Evolutionary conservation across 2,113 vertebrate species (phyloP).

Genomic region (Heliornis fulica): DNA sequence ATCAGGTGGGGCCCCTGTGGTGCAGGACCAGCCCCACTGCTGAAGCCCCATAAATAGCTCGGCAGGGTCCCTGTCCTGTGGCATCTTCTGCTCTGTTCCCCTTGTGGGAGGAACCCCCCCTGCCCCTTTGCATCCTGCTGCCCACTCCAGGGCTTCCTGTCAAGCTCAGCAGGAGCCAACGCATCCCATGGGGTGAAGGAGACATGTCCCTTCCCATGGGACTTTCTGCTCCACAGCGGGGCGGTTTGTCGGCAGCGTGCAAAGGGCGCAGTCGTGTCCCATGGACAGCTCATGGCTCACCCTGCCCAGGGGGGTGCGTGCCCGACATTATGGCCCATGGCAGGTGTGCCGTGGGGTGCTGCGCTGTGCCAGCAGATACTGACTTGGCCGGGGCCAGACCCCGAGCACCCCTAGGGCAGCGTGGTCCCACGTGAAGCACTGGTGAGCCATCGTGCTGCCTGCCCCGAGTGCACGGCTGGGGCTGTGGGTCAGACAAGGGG

Average conservation of each 20-base stretch:
- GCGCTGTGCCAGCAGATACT: not conserved
- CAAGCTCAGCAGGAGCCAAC: rapidly evolving
- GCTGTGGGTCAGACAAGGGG: not conserved
- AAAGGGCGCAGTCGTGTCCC: not conserved
- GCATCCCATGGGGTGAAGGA: not conserved
- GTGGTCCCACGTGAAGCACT: not conserved
- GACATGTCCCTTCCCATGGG: not conserved
- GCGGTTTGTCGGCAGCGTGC: too few relatives aligned
- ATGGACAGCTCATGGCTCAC: rapidly evolving
- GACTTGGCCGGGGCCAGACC: not conserved
- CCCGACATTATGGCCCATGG: rapidly evolving
- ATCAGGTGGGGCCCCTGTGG: slow-evolving; percentile 12
- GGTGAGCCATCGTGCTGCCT: not conserved
- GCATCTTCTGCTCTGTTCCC: rapidly evolving
- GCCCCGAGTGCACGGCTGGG: rapidly evolving
- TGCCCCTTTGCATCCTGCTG: too few relatives aligned
- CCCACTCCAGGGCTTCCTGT: too few relatives aligned
- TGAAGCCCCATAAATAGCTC: rapidly evolving
- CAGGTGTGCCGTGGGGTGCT: too few relatives aligned
- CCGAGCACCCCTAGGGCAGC: not conserved
- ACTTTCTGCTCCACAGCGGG: rapidly evolving
- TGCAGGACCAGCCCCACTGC: rapidly evolving
- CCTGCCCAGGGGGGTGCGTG: not conserved
- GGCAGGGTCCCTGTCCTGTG: rapidly evolving
- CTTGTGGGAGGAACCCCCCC: rapidly evolving